phyloP scores from a whole-genome alignment of 2,113 vertebrate genomes.

The Pomatostomus ruficeps region DNA sequence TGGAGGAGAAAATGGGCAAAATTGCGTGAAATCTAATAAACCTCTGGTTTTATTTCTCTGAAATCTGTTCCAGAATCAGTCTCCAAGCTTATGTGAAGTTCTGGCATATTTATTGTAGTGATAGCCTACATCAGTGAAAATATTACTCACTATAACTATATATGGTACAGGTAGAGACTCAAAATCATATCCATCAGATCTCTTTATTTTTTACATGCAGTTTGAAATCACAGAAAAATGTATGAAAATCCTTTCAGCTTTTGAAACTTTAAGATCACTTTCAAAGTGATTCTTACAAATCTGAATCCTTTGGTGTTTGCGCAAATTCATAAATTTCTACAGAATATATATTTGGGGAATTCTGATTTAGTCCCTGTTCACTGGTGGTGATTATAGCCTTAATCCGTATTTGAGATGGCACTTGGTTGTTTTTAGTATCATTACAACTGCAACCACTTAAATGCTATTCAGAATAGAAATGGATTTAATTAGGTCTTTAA shows the following conservation, averaged over 20 bases:
- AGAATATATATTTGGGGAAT: neutral
- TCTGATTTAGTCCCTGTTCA: neutral
- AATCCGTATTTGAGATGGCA: neutral
- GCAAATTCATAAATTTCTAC: neutral
- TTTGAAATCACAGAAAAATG: neutral
- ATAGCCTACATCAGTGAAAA: neutral
- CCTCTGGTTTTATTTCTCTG: neutral
- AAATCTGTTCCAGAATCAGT: neutral
- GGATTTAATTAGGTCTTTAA: neutral
- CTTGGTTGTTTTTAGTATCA: neutral
- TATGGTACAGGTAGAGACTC: neutral
- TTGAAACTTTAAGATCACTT: neutral
- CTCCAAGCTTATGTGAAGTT: neutral
- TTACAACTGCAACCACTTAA: neutral
- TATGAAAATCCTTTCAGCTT: neutral
- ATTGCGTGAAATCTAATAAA: neutral
- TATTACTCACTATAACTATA: neutral
- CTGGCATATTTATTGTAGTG: neutral
- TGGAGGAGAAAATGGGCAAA: neutral
- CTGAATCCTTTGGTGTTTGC: neutral
- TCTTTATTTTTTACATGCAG: neutral
- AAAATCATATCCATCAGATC: neutral
- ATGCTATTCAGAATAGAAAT: neutral
- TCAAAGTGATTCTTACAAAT: neutral
- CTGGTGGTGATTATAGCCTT: neutral